phyloP scores from a whole-genome alignment of 2,797 vertebrate genomes.

The Sebastes itinus region DNA sequence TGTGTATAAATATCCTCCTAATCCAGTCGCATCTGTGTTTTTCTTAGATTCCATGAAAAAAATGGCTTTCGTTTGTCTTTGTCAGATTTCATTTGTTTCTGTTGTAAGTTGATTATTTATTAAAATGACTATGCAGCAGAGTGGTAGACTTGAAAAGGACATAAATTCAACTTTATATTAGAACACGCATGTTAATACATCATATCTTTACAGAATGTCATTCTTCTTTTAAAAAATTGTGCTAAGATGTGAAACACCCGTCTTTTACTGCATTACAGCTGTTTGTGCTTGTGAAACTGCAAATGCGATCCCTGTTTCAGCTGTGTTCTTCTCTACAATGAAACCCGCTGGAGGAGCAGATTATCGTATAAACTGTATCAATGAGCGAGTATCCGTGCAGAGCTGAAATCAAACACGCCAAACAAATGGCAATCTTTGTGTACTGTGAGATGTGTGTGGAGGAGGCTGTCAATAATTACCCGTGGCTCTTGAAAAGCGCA shows the following conservation, averaged over 20 bases:
- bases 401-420: slow-evolving; percentile 1
- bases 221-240: not conserved
- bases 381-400: not conserved
- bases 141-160: not conserved
- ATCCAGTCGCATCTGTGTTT: slow-evolving; percentile 6
- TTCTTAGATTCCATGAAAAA: not conserved
- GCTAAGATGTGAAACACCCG: not conserved
- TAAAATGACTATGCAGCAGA: not conserved
- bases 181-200: not conserved
- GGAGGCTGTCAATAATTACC: not conserved
- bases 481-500: not conserved
- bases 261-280: not conserved
- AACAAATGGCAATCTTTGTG: not conserved
- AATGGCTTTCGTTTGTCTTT: not conserved
- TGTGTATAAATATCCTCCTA: slow-evolving; percentile 15
- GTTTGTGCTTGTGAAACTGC: not conserved
- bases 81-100: not conserved
- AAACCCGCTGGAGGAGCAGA: not conserved
- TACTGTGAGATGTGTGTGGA: not conserved
- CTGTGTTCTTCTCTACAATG: not conserved
- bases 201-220: not conserved
- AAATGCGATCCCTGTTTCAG: not conserved
- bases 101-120: not conserved
- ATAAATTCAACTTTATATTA: not conserved
- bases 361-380: not conserved